phyloP scores from a whole-genome alignment of 2,888 invertebrate genomes.

The Tiliacea aurago region DNA sequence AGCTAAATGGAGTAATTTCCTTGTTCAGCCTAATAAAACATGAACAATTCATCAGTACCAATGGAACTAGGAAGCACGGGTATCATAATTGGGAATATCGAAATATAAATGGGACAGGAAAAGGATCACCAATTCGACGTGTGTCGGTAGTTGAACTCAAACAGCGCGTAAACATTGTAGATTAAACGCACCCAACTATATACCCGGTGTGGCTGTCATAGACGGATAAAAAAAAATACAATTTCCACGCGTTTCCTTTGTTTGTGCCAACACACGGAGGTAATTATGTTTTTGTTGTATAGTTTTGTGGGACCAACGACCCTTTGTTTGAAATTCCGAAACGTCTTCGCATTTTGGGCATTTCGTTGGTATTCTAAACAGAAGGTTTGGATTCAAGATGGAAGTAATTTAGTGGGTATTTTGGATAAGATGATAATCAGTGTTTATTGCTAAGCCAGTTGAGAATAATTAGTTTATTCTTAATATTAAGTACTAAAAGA shows the following conservation, averaged over 20 bases:
- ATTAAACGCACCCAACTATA: constrained; percentile 82
- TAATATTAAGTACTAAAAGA: neutral
- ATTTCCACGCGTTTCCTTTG: constrained; percentile 64
- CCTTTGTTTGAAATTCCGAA: constrained; percentile 56
- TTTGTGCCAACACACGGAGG: constrained; percentile 52
- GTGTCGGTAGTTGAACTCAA: constrained; percentile 77
- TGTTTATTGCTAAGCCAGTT: neutral
- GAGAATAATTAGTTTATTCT: neutral
- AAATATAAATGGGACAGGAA: constrained; percentile 64
- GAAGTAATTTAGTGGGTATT: constrained; percentile 28
- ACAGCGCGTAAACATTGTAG: constrained; percentile 82
- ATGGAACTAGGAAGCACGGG: constrained; percentile 32
- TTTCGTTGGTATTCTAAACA: constrained; percentile 44
- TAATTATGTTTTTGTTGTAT: constrained; percentile 69
- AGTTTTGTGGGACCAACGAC: constrained; percentile 50
- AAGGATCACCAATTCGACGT: constrained; percentile 75
- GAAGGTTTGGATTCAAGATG: constrained; percentile 29
- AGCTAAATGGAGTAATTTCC: constrained; percentile 32
- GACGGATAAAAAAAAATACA: constrained; percentile 64
- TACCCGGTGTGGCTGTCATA: constrained; percentile 74
- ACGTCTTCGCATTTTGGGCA: constrained; percentile 45
- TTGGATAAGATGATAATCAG: neutral
- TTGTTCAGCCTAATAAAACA: constrained; percentile 41
- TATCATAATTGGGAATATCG: constrained; percentile 56
- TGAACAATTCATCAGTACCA: constrained; percentile 34